Evolutionary conservation across 2,888 invertebrate species (phyloP).

Genomic region (Lithophane ornitopus): DNA sequence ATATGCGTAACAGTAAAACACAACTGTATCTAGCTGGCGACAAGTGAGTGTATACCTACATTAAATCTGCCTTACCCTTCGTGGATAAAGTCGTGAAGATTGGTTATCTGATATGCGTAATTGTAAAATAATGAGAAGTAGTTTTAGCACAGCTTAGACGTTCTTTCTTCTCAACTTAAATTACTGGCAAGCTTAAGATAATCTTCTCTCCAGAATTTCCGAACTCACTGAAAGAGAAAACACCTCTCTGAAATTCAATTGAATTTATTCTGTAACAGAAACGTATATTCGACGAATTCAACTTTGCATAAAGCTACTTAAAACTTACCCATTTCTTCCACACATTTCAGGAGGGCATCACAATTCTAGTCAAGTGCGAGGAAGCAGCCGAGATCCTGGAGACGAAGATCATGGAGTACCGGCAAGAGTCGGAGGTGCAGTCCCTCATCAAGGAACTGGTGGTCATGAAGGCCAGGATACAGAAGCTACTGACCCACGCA

Average conservation of each 20-base stretch:
- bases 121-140: not conserved
- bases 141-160: not conserved
- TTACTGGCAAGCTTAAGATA: not conserved
- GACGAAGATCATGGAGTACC: constrained; percentile 91
- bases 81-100: not conserved
- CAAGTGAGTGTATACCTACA: not conserved
- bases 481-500: constrained; percentile 92
- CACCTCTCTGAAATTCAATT: not conserved
- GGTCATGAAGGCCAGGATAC: constrained; percentile 92
- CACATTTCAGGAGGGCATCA: constrained; percentile 92
- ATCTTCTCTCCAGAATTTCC: not conserved
- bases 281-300: not conserved
- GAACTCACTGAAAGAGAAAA: no score
- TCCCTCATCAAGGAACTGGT: constrained; percentile 89
- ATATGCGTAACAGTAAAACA: not conserved
- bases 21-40: not conserved
- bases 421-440: constrained; percentile 92
- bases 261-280: not conserved
- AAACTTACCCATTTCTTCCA: not conserved
- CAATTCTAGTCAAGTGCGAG: constrained; percentile 93
- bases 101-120: not conserved
- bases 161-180: not conserved
- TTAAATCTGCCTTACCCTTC: not conserved
- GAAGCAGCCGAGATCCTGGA: constrained; percentile 92
- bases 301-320: not conserved